Evolutionary conservation across 2,888 invertebrate species (phyloP).

Genomic region (Cataglyphis livida): DNA sequence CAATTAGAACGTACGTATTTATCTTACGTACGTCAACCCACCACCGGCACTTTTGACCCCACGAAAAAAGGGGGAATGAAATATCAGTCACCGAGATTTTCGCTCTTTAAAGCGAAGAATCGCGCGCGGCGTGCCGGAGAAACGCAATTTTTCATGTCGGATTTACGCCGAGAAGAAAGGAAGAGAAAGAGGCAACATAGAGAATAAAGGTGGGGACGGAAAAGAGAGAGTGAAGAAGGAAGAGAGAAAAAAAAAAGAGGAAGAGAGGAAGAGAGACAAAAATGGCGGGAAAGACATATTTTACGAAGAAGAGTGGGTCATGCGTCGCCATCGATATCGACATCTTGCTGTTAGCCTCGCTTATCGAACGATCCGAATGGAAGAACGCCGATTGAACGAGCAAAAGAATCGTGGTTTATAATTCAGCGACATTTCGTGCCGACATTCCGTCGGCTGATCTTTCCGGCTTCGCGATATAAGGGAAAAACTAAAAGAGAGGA

Average conservation of each 20-base stretch:
- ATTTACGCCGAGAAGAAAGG: constrained; percentile 68
- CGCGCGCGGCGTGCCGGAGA: constrained; percentile 65
- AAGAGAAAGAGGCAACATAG: constrained; percentile 15
- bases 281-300: constrained; percentile 60
- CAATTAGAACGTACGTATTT: constrained; percentile 63
- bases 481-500: background rate
- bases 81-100: constrained; percentile 72
- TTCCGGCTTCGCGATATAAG: background rate
- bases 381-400: constrained; percentile 56
- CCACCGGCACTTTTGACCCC: constrained; percentile 51
- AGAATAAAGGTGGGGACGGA: constrained; percentile 37
- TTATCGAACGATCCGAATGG: constrained; percentile 52
- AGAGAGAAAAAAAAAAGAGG: background rate
- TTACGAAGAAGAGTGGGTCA: constrained; percentile 66
- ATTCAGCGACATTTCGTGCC: constrained; percentile 50
- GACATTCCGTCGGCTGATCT: background rate
- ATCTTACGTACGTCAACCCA: constrained; percentile 49
- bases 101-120: constrained; percentile 67
- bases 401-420: constrained; percentile 61
- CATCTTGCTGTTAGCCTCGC: constrained; percentile 62
- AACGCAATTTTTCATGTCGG: constrained; percentile 80
- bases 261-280: constrained; percentile 1
- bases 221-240: constrained; percentile 30
- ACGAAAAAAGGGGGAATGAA: constrained; percentile 53
- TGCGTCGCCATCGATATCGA: constrained; percentile 74